Percentiles rank a stretch among this genome's conserved stretches.
phyloP scores from a whole-genome alignment of 1,140 invertebrate genomes.

The Anoplophora glabripennis region DNA sequence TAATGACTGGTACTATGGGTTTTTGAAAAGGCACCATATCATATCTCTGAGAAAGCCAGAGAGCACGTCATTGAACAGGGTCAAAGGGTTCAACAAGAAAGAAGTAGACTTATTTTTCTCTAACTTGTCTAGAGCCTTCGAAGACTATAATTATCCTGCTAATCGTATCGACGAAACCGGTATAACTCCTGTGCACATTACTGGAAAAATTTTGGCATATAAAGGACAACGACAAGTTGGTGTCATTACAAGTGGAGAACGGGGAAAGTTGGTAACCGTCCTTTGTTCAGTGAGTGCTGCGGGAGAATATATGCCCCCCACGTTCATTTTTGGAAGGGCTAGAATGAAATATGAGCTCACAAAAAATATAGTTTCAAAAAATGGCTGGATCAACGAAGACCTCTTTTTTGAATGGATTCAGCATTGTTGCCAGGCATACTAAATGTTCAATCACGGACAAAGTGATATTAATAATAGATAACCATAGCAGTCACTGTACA shows the following conservation, averaged over 20 bases:
- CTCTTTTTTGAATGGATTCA: slow-evolving; percentile 11
- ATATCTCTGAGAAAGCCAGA: slow-evolving; percentile 10
- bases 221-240: slow-evolving; percentile 48
- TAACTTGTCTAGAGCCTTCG: not conserved
- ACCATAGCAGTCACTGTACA: slow-evolving; percentile 27
- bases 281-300: slow-evolving; percentile 35
- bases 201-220: slow-evolving; percentile 13
- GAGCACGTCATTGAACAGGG: too few relatives aligned
- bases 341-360: slow-evolving; percentile 7
- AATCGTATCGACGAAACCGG: slow-evolving; percentile 5
- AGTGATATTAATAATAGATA: slow-evolving; percentile 38
- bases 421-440: slow-evolving; percentile 4
- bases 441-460: slow-evolving; percentile 18
- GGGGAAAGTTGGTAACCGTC: slow-evolving; percentile 36
- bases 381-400: slow-evolving; percentile 40
- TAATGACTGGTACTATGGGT: too few relatives aligned
- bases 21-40: too few relatives aligned
- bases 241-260: slow-evolving; percentile 39
- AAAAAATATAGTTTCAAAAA: slow-evolving; percentile 20
- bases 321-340: slow-evolving; percentile 4
- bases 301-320: slow-evolving; percentile 23
- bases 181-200: slow-evolving; percentile 11
- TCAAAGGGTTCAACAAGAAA: slow-evolving; percentile 6
- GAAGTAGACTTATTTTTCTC: slow-evolving; percentile 2
- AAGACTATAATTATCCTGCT: not conserved